Evolutionary conservation across 2,113 vertebrate species (phyloP), one percentile per base, ranked within the genome.

Genomic region (Alethe diademata): DNA sequence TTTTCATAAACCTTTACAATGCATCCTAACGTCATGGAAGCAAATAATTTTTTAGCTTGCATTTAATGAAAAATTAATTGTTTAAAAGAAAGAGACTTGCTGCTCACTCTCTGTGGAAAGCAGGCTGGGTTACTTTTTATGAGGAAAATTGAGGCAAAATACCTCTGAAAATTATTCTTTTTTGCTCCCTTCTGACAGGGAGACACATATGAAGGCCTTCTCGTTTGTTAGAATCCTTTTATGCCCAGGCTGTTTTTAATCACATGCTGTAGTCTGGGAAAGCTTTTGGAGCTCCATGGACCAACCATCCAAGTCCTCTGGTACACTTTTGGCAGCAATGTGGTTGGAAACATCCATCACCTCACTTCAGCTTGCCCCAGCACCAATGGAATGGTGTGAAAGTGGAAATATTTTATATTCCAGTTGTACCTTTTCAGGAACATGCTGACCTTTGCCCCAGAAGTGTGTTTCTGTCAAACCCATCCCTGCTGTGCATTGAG

Each of bases 311-410:
- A 28, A 43, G 43, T 15, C 3, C 4, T 3, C 48, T 47, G 73
- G 33, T 38, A 19, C 18, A 19, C 40, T 58, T 73, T 6, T 42
- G 66, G 48, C 38, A 74, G 65, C 8, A 82, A 11, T 1, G 0
- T 33, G 11, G 70, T 12, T 78, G 57, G 40, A 71, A 12, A 48
- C 11, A 24, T 23, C 36, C 33, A 17, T 78, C 35, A 8, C 28
- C 40, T 47, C 16, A 0, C 31, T 70, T 74, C 38, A 71, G 2
- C 36, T 84, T 50, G 54, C 6, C 50, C 36, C 58, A 72, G 11
- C 4, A 3, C 14, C 36, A 65, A 9, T 0, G 0, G 65, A 87
- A 60, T 4, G 2, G 18, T 54, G n/a, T 1, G 1, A 19, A 88
- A 84, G 74, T 43, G 11, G 25, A 65, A 57, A 36, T 67, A 29